Conservation (phyloP, 2,888 invertebrate genomes). For the Strigamia crassipes region DNA sequence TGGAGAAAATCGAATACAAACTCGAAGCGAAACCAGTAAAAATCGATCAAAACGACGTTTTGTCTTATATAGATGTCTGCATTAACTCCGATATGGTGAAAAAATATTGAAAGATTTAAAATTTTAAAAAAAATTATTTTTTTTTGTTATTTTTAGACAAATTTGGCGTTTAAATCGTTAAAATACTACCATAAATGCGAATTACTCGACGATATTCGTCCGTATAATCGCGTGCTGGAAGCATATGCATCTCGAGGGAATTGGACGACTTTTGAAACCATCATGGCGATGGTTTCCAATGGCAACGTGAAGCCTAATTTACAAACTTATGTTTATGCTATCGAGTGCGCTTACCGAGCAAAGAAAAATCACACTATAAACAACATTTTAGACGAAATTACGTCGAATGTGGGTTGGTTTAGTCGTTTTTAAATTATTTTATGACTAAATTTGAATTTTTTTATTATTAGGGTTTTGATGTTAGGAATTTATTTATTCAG, state of each 20-base stretch:
- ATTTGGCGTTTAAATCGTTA: not conserved
- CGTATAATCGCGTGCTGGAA: not conserved
- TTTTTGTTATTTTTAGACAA: not conserved
- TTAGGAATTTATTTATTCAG: not conserved
- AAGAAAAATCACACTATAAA: not conserved
- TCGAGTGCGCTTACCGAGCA: not conserved
- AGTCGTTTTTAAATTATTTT: not conserved
- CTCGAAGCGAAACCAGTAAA: not conserved
- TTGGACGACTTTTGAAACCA: not conserved
- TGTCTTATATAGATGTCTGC: not conserved
- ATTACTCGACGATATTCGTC: not conserved
- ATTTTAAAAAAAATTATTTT: not conserved
- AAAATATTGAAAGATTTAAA: not conserved
- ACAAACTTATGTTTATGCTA: not conserved
- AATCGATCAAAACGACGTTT: not conserved
- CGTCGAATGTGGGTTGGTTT: not conserved
- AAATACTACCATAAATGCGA: not conserved
- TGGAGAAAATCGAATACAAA: no score
- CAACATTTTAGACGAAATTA: not conserved
- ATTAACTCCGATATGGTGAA: not conserved
- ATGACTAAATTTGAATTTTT: not conserved
- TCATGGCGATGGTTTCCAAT: not conserved
- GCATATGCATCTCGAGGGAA: not conserved
- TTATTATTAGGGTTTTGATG: conserved; percentile 10
- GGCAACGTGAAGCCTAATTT: not conserved